phyloP scores from a whole-genome alignment of 1,140 invertebrate genomes.

The Drosophila sucinea region DNA sequence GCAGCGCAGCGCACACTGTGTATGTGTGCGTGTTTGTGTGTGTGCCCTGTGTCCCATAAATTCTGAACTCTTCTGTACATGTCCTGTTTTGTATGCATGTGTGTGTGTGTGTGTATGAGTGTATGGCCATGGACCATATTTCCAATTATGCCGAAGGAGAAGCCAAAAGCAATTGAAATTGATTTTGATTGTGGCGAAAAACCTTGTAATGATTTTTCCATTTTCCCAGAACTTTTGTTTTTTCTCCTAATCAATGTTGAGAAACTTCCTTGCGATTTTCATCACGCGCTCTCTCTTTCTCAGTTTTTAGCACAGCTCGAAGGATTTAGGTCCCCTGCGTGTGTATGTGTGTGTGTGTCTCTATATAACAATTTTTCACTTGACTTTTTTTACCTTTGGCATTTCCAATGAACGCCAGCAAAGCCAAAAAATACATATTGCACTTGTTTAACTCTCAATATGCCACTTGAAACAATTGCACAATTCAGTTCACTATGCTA shows the following conservation, averaged over 20 bases:
- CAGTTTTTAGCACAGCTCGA: conserved; percentile 32
- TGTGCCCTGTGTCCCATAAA: conserved; percentile 79
- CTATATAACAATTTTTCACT: conserved; percentile 73
- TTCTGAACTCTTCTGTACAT: conserved; percentile 62
- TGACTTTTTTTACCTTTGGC: conserved; percentile 69
- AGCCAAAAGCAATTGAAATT: conserved; percentile 58
- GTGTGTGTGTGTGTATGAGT: conserved; percentile 42
- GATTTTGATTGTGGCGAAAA: conserved; percentile 56
- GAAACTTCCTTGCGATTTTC: not conserved
- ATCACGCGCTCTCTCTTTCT: conserved; percentile 4
- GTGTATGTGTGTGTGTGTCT: conserved; percentile 35
- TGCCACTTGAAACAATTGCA: conserved; percentile 29
- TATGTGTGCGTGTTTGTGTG: conserved; percentile 32
- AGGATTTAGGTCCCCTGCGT: conserved; percentile 57
- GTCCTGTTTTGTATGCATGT: not conserved
- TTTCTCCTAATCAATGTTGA: conserved; percentile 10
- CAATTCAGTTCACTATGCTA: conserved; percentile 41
- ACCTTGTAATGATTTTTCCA: conserved; percentile 31
- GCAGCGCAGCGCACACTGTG: conserved; percentile 42
- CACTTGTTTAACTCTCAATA: conserved; percentile 30
- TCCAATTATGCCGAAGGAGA: conserved; percentile 68
- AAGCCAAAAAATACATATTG: conserved; percentile 78
- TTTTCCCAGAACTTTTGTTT: conserved; percentile 25
- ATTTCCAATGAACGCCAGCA: conserved; percentile 77
- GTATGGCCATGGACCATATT: conserved; percentile 79